Evolutionary conservation across 2,797 vertebrate genomes (phyloP).

Genomic region (Microchirus variegatus): DNA sequence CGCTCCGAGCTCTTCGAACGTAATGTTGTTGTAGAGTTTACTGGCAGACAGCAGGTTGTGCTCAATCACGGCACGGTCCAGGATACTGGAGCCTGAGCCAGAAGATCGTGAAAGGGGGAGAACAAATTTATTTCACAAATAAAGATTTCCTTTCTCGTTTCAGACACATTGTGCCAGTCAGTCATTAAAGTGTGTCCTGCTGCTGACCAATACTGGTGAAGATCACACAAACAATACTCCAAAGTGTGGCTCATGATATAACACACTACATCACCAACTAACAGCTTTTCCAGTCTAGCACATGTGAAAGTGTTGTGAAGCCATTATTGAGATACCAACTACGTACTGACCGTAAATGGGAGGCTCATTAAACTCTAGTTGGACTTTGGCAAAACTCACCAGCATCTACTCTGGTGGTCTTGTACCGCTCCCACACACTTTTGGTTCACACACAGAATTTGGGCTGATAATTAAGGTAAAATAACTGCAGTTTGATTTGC

Average conservation of each 20-base stretch:
- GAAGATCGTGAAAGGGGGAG: background rate
- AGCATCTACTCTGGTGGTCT: background rate
- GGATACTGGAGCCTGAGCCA: constrained; percentile 92
- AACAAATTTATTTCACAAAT: background rate
- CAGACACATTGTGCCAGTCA: background rate
- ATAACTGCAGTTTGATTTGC: too few species aligned
- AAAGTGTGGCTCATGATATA: background rate
- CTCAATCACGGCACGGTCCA: constrained; percentile 98
- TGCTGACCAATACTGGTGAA: background rate
- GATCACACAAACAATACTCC: background rate
- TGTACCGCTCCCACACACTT: background rate
- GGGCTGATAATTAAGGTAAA: too few species aligned
- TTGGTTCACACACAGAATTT: too few species aligned
- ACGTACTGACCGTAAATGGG: too few species aligned
- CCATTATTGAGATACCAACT: background rate
- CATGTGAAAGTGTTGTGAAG: background rate
- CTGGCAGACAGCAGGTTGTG: constrained; percentile 98
- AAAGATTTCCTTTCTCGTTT: background rate
- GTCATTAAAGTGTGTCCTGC: background rate
- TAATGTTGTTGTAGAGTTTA: constrained; percentile 99
- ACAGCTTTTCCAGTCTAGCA: background rate
- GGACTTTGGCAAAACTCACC: background rate
- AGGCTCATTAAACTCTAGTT: background rate
- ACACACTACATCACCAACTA: background rate
- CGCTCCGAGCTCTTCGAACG: constrained; percentile 97